These are phyloP conservation scores for Leucophenga montana DNA, from an alignment of 2,888 invertebrate species.

Conservation along the genomic window DNA sequence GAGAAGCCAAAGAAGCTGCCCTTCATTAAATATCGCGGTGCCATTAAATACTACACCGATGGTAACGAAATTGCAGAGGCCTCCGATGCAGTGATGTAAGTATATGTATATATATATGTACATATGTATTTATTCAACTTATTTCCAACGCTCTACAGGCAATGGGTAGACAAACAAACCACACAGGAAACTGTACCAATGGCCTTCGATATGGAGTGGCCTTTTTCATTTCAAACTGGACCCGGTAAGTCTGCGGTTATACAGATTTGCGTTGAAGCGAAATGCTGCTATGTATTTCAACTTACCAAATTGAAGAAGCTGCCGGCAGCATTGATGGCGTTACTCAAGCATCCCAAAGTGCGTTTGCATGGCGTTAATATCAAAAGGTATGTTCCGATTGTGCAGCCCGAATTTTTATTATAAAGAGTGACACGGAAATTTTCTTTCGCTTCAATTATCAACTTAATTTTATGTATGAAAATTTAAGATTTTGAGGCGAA, in stretches of 20 bases:
- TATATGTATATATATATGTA: constrained; percentile 5
- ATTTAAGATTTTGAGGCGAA: no score
- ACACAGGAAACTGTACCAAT: constrained; percentile 73
- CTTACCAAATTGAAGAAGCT: constrained; percentile 75
- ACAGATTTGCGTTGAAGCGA: constrained; percentile 76
- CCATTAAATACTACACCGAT: constrained; percentile 70
- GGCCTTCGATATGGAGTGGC: constrained; percentile 82
- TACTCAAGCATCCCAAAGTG: constrained; percentile 77
- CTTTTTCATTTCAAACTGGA: constrained; percentile 77
- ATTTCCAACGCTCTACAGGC: constrained; percentile 47
- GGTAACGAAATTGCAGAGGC: constrained; percentile 73
- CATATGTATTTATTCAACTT: neutral
- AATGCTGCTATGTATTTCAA: constrained; percentile 77
- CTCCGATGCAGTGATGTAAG: constrained; percentile 74
- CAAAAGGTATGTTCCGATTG: constrained; percentile 74
- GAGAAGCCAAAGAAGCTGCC: constrained; percentile 52
- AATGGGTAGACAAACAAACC: constrained; percentile 67
- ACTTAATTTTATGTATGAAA: no score
- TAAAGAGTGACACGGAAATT: no score
- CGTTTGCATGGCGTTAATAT: constrained; percentile 78
- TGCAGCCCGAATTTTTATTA: neutral
- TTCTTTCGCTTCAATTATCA: no score
- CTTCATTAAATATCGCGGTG: constrained; percentile 65
- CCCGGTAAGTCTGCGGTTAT: constrained; percentile 77
- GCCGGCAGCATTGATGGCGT: constrained; percentile 75